Evolutionary conservation across 2,113 vertebrate genomes (phyloP).

Genomic region (Saimiri boliviensis): DNA sequence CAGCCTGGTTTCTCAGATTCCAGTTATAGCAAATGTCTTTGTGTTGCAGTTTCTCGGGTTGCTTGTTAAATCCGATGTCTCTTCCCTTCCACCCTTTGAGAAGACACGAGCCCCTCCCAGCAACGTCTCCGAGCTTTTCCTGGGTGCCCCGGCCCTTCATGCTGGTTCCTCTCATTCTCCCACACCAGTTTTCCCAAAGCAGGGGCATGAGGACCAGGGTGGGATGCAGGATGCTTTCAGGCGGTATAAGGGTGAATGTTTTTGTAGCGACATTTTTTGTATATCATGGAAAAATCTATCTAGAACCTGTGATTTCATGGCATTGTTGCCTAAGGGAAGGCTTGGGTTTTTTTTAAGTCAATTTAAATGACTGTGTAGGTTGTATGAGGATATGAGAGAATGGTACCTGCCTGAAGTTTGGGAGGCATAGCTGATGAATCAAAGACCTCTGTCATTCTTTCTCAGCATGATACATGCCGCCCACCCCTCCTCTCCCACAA

Average conservation of each 20-base stretch:
- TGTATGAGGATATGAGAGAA: background rate
- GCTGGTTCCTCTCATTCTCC: accelerated
- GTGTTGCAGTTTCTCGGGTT: background rate
- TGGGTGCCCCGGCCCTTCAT: accelerated
- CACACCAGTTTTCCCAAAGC: background rate
- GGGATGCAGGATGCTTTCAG: background rate
- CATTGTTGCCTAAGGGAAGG: background rate
- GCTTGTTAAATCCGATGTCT: background rate
- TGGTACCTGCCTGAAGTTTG: background rate
- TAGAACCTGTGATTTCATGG: background rate
- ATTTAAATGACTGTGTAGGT: background rate
- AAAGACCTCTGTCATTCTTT: too few species aligned
- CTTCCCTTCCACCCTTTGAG: background rate
- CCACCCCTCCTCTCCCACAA: background rate
- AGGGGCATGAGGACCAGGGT: background rate
- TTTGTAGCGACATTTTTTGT: background rate
- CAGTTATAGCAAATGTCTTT: accelerated
- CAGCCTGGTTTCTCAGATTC: too few species aligned
- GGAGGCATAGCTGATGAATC: background rate
- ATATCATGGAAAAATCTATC: background rate
- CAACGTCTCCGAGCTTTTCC: too few species aligned
- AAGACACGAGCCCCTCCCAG: background rate
- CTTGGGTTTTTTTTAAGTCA: background rate
- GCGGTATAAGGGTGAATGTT: background rate
- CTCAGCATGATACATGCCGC: background rate